Evolutionary conservation across 2,888 invertebrate genomes (phyloP), one percentile per base, ranked within the genome.

Genomic region (Drosophila dives): DNA sequence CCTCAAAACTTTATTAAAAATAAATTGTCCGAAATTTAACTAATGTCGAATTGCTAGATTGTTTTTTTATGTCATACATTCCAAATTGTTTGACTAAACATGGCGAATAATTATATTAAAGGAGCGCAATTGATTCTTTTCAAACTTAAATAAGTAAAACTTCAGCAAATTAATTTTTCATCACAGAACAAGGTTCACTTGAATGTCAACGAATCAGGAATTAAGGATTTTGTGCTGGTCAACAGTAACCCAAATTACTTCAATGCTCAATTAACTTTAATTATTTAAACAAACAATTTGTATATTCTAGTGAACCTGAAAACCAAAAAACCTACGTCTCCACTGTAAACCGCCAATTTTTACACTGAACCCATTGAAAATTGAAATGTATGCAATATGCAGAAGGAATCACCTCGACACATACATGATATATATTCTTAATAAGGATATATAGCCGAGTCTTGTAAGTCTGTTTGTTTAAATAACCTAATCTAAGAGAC

Each of bases 241-340:
- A 23, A 45, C 45, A 45, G 23, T 45, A 23, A 20, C 15, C 3
- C 8, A 15, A 45, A 23, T 45, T 45, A 23, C 45, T 23, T 23
- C 23, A 45, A 45, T 15, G 15, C 15, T 15, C 23, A 45, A 45
- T 45, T 45, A 45, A 45, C 45, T 45, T 45, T 15, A 45, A 45
- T 23, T 45, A 45, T 45, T 45, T 45, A 45, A 45, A 23, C 45
- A 45, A 45, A 45, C 45, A 45, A 45, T 23, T 45, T 45, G 45
- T 45, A 45, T 15, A 23, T 45, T 45, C 23, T 15, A 8, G 20
- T 15, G 45, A 20, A 45, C 20, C 20, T 45, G 20, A 45, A 45
- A 23, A 45, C 3, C 45, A 15, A 23, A 45, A 15, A 8, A 15
- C 15, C 1, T 8, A 23, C 20, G 45, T 7, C 15, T 23, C 20